Percentiles rank a stretch among this genome's conserved stretches.
These are phyloP conservation scores for Lasiurus cinereus DNA, from an alignment of 2,113 vertebrate genomes.

Conservation along the genomic window DNA sequence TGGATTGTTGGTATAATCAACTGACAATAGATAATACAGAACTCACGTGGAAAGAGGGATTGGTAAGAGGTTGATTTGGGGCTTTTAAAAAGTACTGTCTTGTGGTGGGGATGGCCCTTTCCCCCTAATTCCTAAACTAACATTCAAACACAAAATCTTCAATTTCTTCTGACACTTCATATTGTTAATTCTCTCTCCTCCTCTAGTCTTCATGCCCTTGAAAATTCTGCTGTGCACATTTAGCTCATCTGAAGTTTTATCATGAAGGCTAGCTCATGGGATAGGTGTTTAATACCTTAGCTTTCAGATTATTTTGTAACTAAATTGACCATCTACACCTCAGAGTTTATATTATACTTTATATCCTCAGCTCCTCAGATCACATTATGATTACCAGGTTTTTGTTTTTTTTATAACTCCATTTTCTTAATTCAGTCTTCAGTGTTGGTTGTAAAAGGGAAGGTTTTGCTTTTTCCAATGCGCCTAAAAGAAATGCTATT, in stretches of 20 bases:
- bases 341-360: neutral
- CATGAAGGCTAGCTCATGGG: neutral
- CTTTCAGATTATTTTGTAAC: neutral
- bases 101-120: neutral
- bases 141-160: slow-evolving; percentile 13
- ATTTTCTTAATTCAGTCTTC: slow-evolving; percentile 10
- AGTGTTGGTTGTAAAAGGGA: slow-evolving; percentile 11
- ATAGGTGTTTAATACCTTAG: neutral
- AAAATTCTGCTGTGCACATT: neutral
- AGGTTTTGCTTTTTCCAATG: neutral
- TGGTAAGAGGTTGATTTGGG: neutral
- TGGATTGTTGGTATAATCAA: neutral
- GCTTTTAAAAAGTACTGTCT: slow-evolving; percentile 13
- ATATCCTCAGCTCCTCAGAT: neutral
- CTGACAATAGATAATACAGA: neutral
- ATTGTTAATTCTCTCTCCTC: neutral
- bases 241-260: neutral
- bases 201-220: neutral
- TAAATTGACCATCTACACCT: neutral
- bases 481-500: neutral
- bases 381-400: neutral
- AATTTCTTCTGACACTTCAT: neutral
- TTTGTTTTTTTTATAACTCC: neutral
- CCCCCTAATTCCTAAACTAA: neutral
- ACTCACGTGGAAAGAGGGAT: neutral